Evolutionary conservation across 1,140 invertebrate species (phyloP).

Genomic region (Oncopeltus fasciatus): DNA sequence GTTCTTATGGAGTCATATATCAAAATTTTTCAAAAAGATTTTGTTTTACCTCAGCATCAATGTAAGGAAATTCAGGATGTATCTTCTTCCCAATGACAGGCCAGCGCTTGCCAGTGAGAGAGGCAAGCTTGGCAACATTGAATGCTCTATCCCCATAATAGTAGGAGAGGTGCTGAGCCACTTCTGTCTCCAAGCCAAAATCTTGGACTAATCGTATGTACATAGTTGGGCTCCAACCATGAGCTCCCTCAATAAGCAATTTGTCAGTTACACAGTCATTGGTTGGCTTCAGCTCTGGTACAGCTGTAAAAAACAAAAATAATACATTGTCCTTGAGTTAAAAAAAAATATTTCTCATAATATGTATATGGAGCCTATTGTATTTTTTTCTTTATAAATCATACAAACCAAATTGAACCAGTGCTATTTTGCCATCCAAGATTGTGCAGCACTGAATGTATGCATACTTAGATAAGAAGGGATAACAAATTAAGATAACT

Average conservation of each 20-base stretch:
- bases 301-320: constrained; percentile 4
- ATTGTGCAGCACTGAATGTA: no score
- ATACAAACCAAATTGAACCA: no score
- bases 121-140: constrained; percentile 89
- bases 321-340: no score
- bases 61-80: constrained; percentile 96
- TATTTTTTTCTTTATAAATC: no score
- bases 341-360: no score
- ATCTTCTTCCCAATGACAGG: constrained; percentile 89
- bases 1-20: no score
- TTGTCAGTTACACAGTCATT: constrained; percentile 69
- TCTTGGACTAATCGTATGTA: constrained; percentile 93
- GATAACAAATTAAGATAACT: no score
- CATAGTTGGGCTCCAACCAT: constrained; percentile 93
- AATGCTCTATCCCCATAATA: constrained; percentile 97
- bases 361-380: no score
- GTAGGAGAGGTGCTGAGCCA: constrained; percentile 87
- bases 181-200: constrained; percentile 77
- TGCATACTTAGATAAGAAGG: no score
- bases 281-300: constrained; percentile 50
- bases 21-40: no score
- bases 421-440: no score
- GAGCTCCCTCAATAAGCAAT: constrained; percentile 84
- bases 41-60: constrained; percentile 85
- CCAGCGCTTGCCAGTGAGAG: constrained; percentile 91